Conservation (phyloP, 2,113 vertebrate genomes). For the Percina caprodes region DNA sequence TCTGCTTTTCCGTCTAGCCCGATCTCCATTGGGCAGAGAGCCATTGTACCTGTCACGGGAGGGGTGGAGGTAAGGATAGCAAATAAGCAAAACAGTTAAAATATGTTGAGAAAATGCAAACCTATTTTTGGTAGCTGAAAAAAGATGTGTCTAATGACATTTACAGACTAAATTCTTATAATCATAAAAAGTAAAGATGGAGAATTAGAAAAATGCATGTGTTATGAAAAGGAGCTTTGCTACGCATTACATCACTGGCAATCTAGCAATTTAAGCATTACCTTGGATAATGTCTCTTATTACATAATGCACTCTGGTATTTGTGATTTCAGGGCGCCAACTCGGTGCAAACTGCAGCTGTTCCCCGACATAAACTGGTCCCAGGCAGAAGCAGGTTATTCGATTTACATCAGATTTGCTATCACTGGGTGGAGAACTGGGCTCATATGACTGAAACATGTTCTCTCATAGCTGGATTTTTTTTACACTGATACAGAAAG, state of each 20-base stretch:
- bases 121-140: slow-evolving; percentile 25
- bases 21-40: slow-evolving; percentile 94
- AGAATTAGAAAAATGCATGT: slow-evolving; percentile 57
- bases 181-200: slow-evolving; percentile 48
- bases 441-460: slow-evolving; percentile 14
- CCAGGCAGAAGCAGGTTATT: slow-evolving; percentile 87
- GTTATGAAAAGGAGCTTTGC: slow-evolving; percentile 63
- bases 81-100: slow-evolving; percentile 38
- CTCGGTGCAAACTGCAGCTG: slow-evolving; percentile 61
- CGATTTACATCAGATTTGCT: slow-evolving; percentile 83
- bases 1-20: slow-evolving; percentile 96
- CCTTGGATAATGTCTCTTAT: slow-evolving; percentile 68
- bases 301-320: slow-evolving; percentile 71
- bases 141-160: slow-evolving; percentile 49
- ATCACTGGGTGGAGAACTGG: slow-evolving; percentile 31
- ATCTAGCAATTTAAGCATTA: slow-evolving; percentile 70
- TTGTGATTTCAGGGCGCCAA: slow-evolving; percentile 55
- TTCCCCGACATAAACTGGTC: slow-evolving; percentile 2
- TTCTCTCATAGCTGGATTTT: slow-evolving; percentile 19
- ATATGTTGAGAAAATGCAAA: neutral
- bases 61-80: slow-evolving; percentile 31
- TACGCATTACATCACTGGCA: slow-evolving; percentile 60
- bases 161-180: slow-evolving; percentile 49
- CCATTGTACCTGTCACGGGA: slow-evolving; percentile 92
- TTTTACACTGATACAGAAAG: neutral